Conservation (phyloP, 2,888 invertebrate genomes). For the Sminthurinus aureus region DNA sequence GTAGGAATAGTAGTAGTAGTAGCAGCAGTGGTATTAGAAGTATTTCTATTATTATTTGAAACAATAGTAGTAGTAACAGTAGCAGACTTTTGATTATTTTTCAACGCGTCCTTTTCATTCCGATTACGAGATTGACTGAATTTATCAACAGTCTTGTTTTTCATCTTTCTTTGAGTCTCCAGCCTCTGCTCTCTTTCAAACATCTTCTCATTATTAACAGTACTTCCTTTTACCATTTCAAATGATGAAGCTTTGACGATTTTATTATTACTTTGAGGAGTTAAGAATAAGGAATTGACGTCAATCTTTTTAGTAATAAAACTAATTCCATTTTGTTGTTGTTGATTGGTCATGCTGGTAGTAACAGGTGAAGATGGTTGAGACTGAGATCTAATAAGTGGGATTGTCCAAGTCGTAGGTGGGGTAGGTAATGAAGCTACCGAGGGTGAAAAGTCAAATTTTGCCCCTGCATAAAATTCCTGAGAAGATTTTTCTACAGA, state of each 20-base stretch:
- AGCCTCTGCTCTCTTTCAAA: not conserved
- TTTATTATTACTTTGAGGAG: constrained; percentile 24
- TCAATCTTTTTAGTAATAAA: constrained; percentile 22
- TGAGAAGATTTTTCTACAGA: constrained; percentile 16
- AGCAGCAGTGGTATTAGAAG: not conserved
- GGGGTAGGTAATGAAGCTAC: constrained; percentile 54
- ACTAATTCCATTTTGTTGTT: not conserved
- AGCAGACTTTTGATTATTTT: constrained; percentile 10
- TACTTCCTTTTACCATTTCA: not conserved
- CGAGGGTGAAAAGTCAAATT: constrained; percentile 57
- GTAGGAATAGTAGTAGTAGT: not conserved
- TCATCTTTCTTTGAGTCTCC: not conserved
- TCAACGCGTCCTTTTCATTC: constrained; percentile 2
- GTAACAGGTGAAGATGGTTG: constrained; percentile 36
- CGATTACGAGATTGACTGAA: not conserved
- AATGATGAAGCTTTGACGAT: constrained; percentile 12
- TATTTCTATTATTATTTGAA: not conserved
- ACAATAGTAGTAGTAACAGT: not conserved
- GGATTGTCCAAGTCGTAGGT: constrained; percentile 55
- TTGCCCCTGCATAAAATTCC: constrained; percentile 56
- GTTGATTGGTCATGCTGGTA: not conserved
- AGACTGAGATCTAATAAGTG: constrained; percentile 40
- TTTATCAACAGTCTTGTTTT: not conserved
- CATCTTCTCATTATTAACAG: not conserved
- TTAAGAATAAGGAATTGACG: constrained; percentile 34